A percentile compares a stretch with the other conserved stretches of the same genome.
These are phyloP conservation scores for Chamaea fasciata DNA, from an alignment of 2,113 vertebrate genomes.

Conservation along the genomic window DNA sequence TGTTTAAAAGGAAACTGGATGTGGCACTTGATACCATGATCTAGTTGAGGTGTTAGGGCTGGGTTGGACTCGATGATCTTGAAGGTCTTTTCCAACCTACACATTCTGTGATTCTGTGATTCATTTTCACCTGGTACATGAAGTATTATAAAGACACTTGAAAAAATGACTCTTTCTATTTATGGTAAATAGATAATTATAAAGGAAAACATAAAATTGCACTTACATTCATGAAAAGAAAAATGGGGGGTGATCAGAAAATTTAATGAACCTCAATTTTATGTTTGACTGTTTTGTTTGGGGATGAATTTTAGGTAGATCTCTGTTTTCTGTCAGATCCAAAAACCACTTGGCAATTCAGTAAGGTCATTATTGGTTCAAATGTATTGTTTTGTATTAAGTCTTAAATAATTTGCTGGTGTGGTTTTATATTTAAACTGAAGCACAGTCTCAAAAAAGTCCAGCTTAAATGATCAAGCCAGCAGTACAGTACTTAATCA, in stretches of 20 bases:
- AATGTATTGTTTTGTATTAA: not conserved
- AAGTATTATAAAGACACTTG: slow-evolving; percentile 56
- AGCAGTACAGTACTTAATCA: not conserved
- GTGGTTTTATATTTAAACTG: not conserved
- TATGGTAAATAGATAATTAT: slow-evolving; percentile 44
- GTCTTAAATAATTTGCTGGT: not conserved
- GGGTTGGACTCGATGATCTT: too few species aligned
- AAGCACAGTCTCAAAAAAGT: not conserved
- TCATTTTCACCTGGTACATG: slow-evolving; percentile 57
- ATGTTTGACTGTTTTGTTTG: not conserved
- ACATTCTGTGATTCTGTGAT: too few species aligned
- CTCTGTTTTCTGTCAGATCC: not conserved
- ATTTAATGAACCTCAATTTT: slow-evolving; percentile 9
- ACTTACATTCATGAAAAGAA: not conserved
- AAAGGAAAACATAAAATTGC: slow-evolving; percentile 35
- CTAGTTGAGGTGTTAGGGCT: too few species aligned
- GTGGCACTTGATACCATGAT: too few species aligned
- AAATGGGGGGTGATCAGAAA: not conserved
- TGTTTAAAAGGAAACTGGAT: too few species aligned
- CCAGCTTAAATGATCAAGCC: not conserved
- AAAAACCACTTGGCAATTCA: not conserved
- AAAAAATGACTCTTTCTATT: slow-evolving; percentile 54
- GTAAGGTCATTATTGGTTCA: not conserved
- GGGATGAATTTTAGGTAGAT: not conserved
- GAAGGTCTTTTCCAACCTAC: too few species aligned